Evolutionary conservation across 1,140 invertebrate species (phyloP).

Genomic region (Monochamus saltuarius): DNA sequence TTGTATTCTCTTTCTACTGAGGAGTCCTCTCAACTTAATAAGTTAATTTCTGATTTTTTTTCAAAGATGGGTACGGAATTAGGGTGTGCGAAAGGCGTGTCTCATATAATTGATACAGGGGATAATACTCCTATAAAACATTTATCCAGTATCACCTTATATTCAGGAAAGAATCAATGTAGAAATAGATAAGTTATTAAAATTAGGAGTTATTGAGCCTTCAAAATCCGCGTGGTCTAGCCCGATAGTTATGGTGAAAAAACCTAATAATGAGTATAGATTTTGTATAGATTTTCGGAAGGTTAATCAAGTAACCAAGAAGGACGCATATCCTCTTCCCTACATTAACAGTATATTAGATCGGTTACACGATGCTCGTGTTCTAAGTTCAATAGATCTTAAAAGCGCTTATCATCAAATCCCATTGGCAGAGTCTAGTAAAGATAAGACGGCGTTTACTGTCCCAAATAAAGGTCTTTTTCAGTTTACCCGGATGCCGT

Average conservation of each 20-base stretch:
- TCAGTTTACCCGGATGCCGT: slow-evolving; percentile 48
- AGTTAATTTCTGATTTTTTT: no score
- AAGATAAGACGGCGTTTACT: slow-evolving; percentile 39
- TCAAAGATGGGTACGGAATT: no score
- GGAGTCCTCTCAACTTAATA: no score
- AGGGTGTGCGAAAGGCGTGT: no score
- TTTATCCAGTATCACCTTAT: slow-evolving; percentile 31
- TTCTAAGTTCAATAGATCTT: slow-evolving; percentile 38
- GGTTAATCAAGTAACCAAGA: slow-evolving; percentile 41
- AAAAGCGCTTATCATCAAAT: slow-evolving; percentile 26
- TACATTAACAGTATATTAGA: slow-evolving; percentile 42
- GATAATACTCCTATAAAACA: slow-evolving; percentile 34
- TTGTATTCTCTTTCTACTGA: no score
- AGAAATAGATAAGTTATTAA: slow-evolving; percentile 34
- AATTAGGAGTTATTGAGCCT: slow-evolving; percentile 31
- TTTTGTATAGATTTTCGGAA: slow-evolving; percentile 43
- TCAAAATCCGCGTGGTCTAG: slow-evolving; percentile 33
- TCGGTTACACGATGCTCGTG: slow-evolving; percentile 35
- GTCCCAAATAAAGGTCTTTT: slow-evolving; percentile 46
- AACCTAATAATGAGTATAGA: slow-evolving; percentile 14
- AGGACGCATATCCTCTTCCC: slow-evolving; percentile 28
- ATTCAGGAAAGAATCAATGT: slow-evolving; percentile 27
- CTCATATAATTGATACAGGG: no score
- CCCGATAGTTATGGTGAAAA: slow-evolving; percentile 38
- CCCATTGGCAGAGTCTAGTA: not conserved